Percentiles rank a stretch among this genome's conserved stretches.
These are phyloP conservation scores for Philhelius pedissequus DNA, from an alignment of 2,888 invertebrate genomes.

Conservation along the genomic window DNA sequence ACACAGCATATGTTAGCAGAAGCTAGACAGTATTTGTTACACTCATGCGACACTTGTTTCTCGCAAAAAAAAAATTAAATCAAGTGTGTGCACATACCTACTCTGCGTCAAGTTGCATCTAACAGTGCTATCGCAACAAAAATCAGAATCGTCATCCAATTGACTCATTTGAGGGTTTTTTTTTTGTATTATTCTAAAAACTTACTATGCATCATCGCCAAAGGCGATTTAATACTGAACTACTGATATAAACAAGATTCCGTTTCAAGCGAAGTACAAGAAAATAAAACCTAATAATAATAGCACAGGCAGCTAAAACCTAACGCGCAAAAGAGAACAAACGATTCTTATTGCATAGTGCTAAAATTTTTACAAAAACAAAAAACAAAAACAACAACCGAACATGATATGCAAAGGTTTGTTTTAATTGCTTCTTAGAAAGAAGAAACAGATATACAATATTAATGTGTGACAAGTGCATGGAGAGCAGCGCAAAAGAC, in stretches of 20 bases:
- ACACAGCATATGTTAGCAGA: background rate
- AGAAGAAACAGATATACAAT: conserved; percentile 14
- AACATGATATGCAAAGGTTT: conserved; percentile 21
- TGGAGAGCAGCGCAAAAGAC: background rate
- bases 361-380: conserved; percentile 9
- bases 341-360: conserved; percentile 41
- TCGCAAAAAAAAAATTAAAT: background rate
- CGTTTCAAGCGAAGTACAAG: background rate
- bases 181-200: background rate
- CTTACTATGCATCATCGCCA: conserved; percentile 4
- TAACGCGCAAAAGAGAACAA: conserved; percentile 40
- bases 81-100: background rate
- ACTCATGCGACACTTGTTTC: conserved; percentile 44
- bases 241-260: conserved; percentile 31
- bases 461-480: conserved; percentile 31
- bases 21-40: background rate
- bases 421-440: background rate
- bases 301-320: background rate
- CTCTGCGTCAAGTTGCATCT: background rate
- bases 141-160: background rate
- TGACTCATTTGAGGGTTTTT: background rate
- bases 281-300: background rate
- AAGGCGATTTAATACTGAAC: background rate
- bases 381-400: background rate
- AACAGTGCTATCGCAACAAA: background rate